Base-by-base conservation (phyloP, 2,797 vertebrate species). In the Sebastiscus tertius region DNA sequence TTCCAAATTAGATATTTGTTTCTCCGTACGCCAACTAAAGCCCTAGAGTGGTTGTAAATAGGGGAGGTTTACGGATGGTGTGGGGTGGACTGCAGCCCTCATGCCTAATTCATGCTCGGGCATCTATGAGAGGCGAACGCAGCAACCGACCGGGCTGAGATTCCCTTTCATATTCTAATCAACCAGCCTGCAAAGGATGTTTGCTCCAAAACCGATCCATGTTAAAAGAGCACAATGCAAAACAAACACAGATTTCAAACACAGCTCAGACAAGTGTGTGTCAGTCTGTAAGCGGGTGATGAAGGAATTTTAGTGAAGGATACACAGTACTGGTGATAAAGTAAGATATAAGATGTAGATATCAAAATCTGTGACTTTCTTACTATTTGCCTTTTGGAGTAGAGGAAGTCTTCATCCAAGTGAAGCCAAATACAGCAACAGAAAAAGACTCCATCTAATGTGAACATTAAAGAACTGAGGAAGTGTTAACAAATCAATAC, bases 131-230 rank as follows among this genome's bases (percentile, higher is more conserved):
- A 85, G 36, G 82, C 94, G 91, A 97, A 95, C 92, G 90, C 66
- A 76, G 83, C 67, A 54, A 72, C 56, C 58, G 3, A 92, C 95
- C 16, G 7, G 62, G 56, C 79, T 94, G 95, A 96, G 95, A 95
- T 95, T 96, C 95, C 94, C 96, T 96, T 97, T 97, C 96, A 97
- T 96, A 97, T 97, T 96, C 95, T 97, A 97, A 97, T 97, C 96
- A 97, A 95, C 93, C 91, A 93, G 93, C 49, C 67, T 79, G 85
- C 94, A 94, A 92, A 96, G 94, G 94, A 97, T 96, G 95, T 95
- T 95, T 95, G 94, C 96, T 96, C 96, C 95, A 96, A 96, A 96
- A 95, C 95, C 93, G 88, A 91, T 46, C 27, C 36, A 89, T 95
- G 96, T 96, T 96, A 96, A 96, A 95, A 96, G 95, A 95, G 93